Evolutionary conservation across 2,797 vertebrate genomes (phyloP).

Genomic region (Thaleichthys pacificus): DNA sequence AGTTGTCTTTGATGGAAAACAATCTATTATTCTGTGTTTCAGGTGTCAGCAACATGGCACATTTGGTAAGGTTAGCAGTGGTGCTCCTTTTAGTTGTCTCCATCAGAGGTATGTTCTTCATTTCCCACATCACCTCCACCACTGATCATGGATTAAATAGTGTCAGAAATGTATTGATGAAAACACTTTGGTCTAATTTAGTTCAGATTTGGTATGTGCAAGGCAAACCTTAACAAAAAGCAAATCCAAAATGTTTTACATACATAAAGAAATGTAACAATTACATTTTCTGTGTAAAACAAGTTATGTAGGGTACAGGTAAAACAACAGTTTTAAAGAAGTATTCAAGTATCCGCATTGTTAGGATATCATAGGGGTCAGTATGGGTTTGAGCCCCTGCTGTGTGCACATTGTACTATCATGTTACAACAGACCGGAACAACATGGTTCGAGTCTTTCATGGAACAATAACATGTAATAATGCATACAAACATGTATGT

Average conservation of each 20-base stretch:
- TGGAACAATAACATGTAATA: neutral
- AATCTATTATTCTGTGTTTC: constrained; percentile 25
- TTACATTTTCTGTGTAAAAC: neutral
- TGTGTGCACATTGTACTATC: neutral
- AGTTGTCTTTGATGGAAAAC: neutral
- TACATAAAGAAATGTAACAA: too few species aligned
- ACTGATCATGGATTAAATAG: neutral
- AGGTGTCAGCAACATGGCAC: constrained; percentile 60
- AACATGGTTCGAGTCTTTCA: neutral
- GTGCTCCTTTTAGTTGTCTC: constrained; percentile 53
- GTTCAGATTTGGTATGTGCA: too few species aligned
- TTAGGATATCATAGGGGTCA: neutral
- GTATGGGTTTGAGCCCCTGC: too few species aligned
- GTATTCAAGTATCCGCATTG: neutral
- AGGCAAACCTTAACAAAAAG: too few species aligned
- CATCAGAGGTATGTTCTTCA: constrained; percentile 54
- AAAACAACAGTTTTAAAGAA: neutral
- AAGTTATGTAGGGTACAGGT: neutral
- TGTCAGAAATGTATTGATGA: too few species aligned
- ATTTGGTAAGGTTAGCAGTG: constrained; percentile 19
- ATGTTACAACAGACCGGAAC: neutral
- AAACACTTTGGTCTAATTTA: too few species aligned
- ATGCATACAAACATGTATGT: too few species aligned
- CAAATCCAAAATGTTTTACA: too few species aligned
- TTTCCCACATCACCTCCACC: neutral